phyloP scores from a whole-genome alignment of 2,113 vertebrate genomes.

The Myxocyprinus asiaticus region DNA sequence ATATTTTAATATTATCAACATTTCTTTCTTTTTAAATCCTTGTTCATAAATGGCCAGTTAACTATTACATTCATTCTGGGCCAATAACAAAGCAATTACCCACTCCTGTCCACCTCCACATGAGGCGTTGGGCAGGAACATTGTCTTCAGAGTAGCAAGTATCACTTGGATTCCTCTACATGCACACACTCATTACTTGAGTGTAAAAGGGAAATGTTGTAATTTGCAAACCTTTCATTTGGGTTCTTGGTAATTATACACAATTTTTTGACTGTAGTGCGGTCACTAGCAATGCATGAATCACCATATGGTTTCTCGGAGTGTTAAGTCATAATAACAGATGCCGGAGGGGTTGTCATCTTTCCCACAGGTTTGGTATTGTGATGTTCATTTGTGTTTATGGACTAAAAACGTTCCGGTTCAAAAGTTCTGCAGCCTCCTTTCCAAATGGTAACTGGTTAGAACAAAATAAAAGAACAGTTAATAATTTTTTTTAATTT shows the following conservation, averaged over 20 bases:
- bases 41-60: neutral
- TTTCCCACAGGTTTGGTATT: neutral
- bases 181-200: conserved; percentile 28
- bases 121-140: conserved; percentile 25
- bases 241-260: conserved; percentile 47
- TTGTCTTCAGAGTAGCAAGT: conserved; percentile 14
- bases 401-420: too few species aligned
- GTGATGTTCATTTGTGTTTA: neutral
- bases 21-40: neutral
- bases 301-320: conserved; percentile 18
- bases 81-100: conserved; percentile 5
- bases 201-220: conserved; percentile 39
- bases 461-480: too few species aligned
- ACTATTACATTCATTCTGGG: conserved; percentile 8
- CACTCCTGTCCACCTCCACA: conserved; percentile 42
- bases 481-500: too few species aligned
- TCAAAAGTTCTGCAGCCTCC: too few species aligned
- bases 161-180: conserved; percentile 19
- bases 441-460: too few species aligned
- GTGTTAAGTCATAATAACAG: conserved; percentile 36
- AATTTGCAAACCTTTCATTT: conserved; percentile 50
- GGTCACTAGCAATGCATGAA: conserved; percentile 37
- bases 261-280: conserved; percentile 45
- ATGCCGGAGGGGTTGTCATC: conserved; percentile 24
- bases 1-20: neutral